Conservation (phyloP, 2,113 vertebrate genomes). For the Cromileptes altivelis region DNA sequence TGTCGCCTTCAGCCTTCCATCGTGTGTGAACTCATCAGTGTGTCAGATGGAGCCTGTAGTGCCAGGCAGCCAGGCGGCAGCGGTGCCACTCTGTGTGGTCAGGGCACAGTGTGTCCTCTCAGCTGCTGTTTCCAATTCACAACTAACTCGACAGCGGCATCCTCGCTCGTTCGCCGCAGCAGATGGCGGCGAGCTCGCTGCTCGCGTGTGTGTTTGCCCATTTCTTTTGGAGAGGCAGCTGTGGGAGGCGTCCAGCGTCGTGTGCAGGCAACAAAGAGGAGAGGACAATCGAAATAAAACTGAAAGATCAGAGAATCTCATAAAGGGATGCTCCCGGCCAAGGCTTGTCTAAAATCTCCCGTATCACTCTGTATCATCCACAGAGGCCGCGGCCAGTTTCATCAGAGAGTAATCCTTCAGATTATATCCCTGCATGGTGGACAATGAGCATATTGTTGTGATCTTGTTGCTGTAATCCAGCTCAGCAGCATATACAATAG, state of each 20-base stretch:
- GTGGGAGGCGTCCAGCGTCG: constrained; percentile 60
- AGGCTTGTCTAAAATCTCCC: constrained; percentile 37
- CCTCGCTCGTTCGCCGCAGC: constrained; percentile 65
- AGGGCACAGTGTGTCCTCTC: constrained; percentile 72
- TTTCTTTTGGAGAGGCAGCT: constrained; percentile 74
- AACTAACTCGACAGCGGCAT: constrained; percentile 70
- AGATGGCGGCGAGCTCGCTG: constrained; percentile 67
- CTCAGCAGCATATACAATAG: constrained; percentile 71
- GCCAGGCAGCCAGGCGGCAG: constrained; percentile 70
- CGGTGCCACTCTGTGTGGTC: constrained; percentile 74
- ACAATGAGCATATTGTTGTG: constrained; percentile 83
- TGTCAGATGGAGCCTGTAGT: constrained; percentile 68
- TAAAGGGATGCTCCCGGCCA: constrained; percentile 14
- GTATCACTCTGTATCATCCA: constrained; percentile 59
- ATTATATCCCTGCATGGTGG: constrained; percentile 75
- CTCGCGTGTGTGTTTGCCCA: constrained; percentile 46
- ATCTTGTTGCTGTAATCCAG: constrained; percentile 81
- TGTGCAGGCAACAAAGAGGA: constrained; percentile 32
- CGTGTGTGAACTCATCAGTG: constrained; percentile 48
- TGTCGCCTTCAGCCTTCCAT: constrained; percentile 13
- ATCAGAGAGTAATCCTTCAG: constrained; percentile 77
- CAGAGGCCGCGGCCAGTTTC: constrained; percentile 58
- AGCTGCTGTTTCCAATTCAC: constrained; percentile 76
- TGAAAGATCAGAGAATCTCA: constrained; percentile 40
- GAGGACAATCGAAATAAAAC: constrained; percentile 48